Base-by-base conservation (phyloP, 2,797 vertebrate genomes). In the Phrynocephalus forsythii region DNA sequence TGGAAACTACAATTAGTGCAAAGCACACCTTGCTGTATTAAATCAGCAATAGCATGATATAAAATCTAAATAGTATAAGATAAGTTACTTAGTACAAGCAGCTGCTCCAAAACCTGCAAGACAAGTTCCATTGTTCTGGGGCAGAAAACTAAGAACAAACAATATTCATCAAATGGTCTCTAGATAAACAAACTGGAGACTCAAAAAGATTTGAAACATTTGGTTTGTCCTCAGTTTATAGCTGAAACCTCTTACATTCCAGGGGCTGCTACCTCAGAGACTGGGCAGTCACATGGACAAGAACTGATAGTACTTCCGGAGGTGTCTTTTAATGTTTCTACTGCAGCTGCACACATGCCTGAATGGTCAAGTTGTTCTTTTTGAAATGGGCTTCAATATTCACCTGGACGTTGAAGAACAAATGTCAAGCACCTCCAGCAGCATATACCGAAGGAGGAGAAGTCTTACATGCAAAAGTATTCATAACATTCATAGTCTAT, bases 71-170 rank as follows among this genome's bases (percentile, higher is more conserved):
- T 95, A 93, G 93, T 92, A 94, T 93, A 89, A 87, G 84, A 91
- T 94, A 92, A 93, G 52, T 90, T 92, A 10, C 93, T 95, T 94
- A 79, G 92, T 87, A 87, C 90, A 91, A 95, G 94, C 91, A 92
- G 93, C 91, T 92, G 28, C 81, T 85, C 73, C 86, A 22, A 92
- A 88, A 93, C 90, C 90, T 92, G 93, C 93, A 93, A 92, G 8
- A 92, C 91, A 95, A 93, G 92, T 87, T 95, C 86, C 80, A 79
- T 50, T 52, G 33, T 6, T 56, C 60, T 63, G 86, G 26, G 13
- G 81, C 68, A 4, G 48, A 20, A 63, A 2, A 66, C 30, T 33
- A 10, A 66, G 30, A 80, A 38, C 6, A 80, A 80, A 26, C 66
- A 33, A 4, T 52, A 28, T 66, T 8, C 9, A 15, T 66, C 9